Percentiles rank a stretch among this genome's conserved stretches.
Evolutionary conservation across 2,113 vertebrate genomes (phyloP).

Genomic region (Spilogale gracilis): DNA sequence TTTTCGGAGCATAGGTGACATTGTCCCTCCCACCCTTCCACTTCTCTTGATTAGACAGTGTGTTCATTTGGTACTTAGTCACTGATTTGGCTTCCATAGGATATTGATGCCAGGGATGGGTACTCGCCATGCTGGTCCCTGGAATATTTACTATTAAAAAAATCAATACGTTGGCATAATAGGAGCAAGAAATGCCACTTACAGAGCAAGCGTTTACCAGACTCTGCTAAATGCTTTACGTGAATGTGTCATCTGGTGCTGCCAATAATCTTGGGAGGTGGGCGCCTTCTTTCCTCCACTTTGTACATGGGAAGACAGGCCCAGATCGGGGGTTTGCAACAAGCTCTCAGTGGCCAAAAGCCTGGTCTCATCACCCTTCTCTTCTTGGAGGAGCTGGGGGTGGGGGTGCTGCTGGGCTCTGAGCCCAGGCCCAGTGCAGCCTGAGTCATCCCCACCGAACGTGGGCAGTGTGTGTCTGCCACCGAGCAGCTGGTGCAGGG

Average conservation of each 20-base stretch:
- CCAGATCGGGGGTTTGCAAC: background rate
- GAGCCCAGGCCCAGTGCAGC: background rate
- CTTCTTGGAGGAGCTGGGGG: background rate
- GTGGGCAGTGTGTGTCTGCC: background rate
- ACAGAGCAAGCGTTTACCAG: background rate
- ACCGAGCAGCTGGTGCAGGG: background rate
- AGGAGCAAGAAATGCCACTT: background rate
- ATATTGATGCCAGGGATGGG: background rate
- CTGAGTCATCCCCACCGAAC: background rate
- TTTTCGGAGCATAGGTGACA: background rate
- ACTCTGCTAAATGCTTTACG: background rate
- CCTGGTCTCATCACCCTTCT: background rate
- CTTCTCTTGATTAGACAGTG: background rate
- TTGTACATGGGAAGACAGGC: too few relatives aligned
- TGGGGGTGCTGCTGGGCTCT: background rate
- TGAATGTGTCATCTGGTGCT: background rate
- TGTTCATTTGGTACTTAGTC: background rate
- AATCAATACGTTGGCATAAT: background rate
- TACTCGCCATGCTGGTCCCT: background rate
- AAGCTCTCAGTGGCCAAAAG: background rate
- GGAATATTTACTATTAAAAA: background rate
- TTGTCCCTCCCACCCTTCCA: background rate
- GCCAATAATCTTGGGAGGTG: accelerated
- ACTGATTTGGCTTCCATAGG: background rate
- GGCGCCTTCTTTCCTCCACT: background rate